Conservation (phyloP, 53 echinoderm and acorn worm species). For the Arbacia lixula region DNA sequence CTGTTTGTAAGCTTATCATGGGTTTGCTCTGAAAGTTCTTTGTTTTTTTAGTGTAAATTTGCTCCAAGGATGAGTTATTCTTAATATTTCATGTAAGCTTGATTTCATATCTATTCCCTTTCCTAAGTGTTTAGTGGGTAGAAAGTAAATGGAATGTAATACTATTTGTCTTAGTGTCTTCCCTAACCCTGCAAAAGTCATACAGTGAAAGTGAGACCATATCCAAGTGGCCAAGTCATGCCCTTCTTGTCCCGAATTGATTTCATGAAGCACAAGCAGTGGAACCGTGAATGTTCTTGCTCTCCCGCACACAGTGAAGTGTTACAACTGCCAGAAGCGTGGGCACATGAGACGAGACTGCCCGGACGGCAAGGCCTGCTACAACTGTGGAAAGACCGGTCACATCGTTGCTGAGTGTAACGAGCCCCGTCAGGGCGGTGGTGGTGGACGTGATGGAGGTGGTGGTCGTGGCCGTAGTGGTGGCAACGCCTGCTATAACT, state of each 20-base stretch:
- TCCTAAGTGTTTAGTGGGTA: no score
- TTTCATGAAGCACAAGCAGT: not conserved
- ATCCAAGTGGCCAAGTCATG: no score
- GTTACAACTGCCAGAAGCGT: constrained; percentile 59
- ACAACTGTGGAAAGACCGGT: constrained; percentile 45
- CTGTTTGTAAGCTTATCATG: no score
- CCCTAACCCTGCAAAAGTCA: not conserved
- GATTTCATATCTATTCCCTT: no score
- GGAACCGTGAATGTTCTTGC: not conserved
- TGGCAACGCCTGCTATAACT: constrained; percentile 9
- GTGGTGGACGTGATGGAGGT: not conserved
- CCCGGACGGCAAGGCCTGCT: constrained; percentile 58
- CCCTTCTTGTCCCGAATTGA: no score
- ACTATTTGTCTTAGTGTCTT: no score
- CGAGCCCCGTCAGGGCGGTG: not conserved
- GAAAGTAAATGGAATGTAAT: no score
- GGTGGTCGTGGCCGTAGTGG: constrained; percentile 3
- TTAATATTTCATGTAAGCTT: no score
- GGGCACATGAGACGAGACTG: constrained; percentile 62
- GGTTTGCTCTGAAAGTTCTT: no score
- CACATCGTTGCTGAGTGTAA: constrained; percentile 55
- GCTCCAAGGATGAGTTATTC: no score
- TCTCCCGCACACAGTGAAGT: constrained; percentile 42
- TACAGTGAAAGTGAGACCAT: not conserved
- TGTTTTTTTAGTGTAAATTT: no score